Conservation (phyloP, 2,888 invertebrate genomes). For the Agrotis clavis region DNA sequence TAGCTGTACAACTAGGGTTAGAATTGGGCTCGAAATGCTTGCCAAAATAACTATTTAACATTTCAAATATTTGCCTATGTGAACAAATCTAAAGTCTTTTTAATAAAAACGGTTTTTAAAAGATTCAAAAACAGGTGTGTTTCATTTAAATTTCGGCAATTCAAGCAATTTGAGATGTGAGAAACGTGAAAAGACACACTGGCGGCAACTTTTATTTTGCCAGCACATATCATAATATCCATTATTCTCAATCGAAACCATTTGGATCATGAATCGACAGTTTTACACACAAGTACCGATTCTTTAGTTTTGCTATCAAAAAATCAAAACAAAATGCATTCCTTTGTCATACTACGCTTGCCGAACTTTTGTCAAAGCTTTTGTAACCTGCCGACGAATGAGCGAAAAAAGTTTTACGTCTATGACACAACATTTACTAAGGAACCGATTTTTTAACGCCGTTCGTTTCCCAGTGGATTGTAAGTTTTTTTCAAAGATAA, state of each 20-base stretch:
- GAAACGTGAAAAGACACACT: slow-evolving; percentile 53
- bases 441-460: slow-evolving; percentile 73
- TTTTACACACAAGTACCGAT: slow-evolving; percentile 79
- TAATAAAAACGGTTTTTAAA: not conserved
- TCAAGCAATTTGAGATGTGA: slow-evolving; percentile 59
- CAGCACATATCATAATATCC: slow-evolving; percentile 77
- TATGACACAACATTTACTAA: slow-evolving; percentile 78
- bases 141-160: slow-evolving; percentile 45
- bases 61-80: slow-evolving; percentile 13
- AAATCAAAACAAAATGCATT: slow-evolving; percentile 85
- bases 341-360: slow-evolving; percentile 79
- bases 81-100: slow-evolving; percentile 1
- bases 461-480: slow-evolving; percentile 59
- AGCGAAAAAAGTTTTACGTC: slow-evolving; percentile 73
- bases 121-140: slow-evolving; percentile 43
- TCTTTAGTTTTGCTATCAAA: slow-evolving; percentile 83
- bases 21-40: slow-evolving; percentile 26
- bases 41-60: slow-evolving; percentile 19
- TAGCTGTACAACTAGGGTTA: slow-evolving; percentile 52
- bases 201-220: slow-evolving; percentile 73
- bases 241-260: slow-evolving; percentile 71
- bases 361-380: slow-evolving; percentile 83
- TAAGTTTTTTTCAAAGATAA: slow-evolving; percentile 62
- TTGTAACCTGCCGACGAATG: slow-evolving; percentile 78
- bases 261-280: slow-evolving; percentile 77